Evolutionary conservation across 2,797 vertebrate species (phyloP).

Genomic region (Coluber constrictor): DNA sequence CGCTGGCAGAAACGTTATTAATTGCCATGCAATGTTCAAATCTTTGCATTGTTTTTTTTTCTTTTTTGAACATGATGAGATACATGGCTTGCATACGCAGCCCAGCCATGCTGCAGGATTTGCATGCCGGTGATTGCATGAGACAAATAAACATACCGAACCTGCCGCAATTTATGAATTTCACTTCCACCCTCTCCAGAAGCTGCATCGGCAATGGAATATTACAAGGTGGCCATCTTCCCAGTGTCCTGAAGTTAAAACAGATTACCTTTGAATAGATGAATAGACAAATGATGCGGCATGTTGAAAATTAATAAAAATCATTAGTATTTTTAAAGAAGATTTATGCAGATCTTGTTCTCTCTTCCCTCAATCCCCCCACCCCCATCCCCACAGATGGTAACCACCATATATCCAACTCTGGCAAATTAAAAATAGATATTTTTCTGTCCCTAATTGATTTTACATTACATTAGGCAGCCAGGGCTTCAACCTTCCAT

Average conservation of each 20-base stretch:
- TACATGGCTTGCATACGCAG: conserved; percentile 56
- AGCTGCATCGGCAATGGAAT: conserved; percentile 55
- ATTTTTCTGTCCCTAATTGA: conserved; percentile 72
- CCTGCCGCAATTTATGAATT: conserved; percentile 63
- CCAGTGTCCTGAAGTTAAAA: conserved; percentile 55
- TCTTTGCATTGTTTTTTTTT: conserved; percentile 66
- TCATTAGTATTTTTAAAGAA: conserved; percentile 69
- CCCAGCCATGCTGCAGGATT: conserved; percentile 58
- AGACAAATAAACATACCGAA: conserved; percentile 63
- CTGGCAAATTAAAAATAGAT: conserved; percentile 70
- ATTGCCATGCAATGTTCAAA: conserved; percentile 66
- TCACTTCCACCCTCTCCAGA: conserved; percentile 58
- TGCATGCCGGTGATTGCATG: conserved; percentile 64
- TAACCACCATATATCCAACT: conserved; percentile 58
- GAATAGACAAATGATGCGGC: conserved; percentile 66
- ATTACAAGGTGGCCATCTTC: conserved; percentile 52
- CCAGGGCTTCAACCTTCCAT: conserved; percentile 66
- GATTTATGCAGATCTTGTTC: conserved; percentile 51
- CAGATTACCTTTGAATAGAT: conserved; percentile 61
- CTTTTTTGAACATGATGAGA: conserved; percentile 64
- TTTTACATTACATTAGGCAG: conserved; percentile 72
- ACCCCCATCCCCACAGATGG: conserved; percentile 37
- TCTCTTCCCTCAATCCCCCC: background rate
- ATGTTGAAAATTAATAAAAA: conserved; percentile 66
- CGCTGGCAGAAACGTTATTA: conserved; percentile 69